Evolutionary conservation across 1,140 invertebrate genomes (phyloP).

Genomic region (Diprion similis): DNA sequence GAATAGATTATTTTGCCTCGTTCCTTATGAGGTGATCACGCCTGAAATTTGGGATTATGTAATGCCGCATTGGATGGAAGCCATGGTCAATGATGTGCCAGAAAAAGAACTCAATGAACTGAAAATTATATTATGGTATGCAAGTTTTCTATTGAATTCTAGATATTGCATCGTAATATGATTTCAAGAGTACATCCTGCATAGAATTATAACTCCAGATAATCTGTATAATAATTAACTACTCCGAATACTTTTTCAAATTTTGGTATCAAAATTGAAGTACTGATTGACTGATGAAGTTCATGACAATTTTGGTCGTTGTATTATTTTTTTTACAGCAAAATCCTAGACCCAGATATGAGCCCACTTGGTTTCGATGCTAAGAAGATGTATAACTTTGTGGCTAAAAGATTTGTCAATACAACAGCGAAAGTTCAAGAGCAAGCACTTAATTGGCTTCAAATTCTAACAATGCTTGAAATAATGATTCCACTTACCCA

Average conservation of each 20-base stretch:
- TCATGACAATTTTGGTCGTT: constrained; percentile 1
- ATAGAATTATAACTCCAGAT: background rate
- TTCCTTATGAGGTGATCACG: constrained; percentile 97
- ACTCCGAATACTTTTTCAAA: too few relatives aligned
- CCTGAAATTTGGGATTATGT: constrained; percentile 96
- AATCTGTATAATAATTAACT: too few relatives aligned
- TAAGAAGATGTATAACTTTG: constrained; percentile 94
- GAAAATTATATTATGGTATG: constrained; percentile 85
- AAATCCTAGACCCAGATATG: constrained; percentile 96
- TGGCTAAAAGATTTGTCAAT: constrained; percentile 85
- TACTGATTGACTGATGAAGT: background rate
- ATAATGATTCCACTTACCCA: constrained; percentile 87
- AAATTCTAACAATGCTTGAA: constrained; percentile 88
- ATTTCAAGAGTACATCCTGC: background rate
- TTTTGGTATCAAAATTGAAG: too few relatives aligned
- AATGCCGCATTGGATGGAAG: constrained; percentile 99
- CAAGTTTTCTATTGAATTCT: constrained; percentile 16
- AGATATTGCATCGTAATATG: constrained; percentile 11
- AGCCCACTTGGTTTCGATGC: constrained; percentile 93
- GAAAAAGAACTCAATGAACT: constrained; percentile 91
- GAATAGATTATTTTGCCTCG: constrained; percentile 90
- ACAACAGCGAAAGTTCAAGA: constrained; percentile 88
- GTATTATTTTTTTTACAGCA: constrained; percentile 67
- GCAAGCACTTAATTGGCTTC: constrained; percentile 94
- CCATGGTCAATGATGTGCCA: constrained; percentile 93